Conservation (phyloP, 1,140 invertebrate species). For the Drosophila arawakana region DNA sequence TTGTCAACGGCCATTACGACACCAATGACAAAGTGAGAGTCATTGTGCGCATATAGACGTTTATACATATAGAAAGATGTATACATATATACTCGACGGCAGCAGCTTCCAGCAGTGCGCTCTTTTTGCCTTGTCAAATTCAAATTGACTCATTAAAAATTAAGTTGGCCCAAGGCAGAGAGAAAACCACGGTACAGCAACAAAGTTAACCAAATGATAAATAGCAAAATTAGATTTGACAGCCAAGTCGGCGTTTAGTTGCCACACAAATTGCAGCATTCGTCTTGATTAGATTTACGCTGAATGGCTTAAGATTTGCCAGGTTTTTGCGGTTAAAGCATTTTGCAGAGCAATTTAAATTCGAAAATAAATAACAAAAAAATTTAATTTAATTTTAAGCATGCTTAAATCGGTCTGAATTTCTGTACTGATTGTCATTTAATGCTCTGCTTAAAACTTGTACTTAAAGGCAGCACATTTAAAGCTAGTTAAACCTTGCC, state of each 20-base stretch:
- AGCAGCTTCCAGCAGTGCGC: neutral
- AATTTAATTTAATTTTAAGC: too few relatives aligned
- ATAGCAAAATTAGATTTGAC: conserved; percentile 82
- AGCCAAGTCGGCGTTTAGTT: conserved; percentile 58
- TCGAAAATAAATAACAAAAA: neutral
- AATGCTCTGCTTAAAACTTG: too few relatives aligned
- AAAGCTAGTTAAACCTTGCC: conserved; percentile 17
- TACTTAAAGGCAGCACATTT: neutral
- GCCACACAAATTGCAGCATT: conserved; percentile 78
- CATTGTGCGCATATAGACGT: conserved; percentile 59
- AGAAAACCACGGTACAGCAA: conserved; percentile 14
- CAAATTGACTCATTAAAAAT: conserved; percentile 83
- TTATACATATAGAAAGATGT: too few relatives aligned
- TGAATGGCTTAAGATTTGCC: conserved; percentile 41
- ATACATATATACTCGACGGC: too few relatives aligned
- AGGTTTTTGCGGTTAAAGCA: conserved; percentile 17
- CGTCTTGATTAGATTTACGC: conserved; percentile 76
- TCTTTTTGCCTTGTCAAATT: conserved; percentile 73
- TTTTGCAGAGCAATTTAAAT: conserved; percentile 1
- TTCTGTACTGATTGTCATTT: neutral
- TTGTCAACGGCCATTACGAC: conserved; percentile 74
- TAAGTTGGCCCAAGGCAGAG: conserved; percentile 58
- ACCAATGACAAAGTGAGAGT: conserved; percentile 65
- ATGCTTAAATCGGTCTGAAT: too few relatives aligned
- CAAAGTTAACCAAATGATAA: conserved; percentile 79